phyloP scores from a whole-genome alignment of 2,888 invertebrate species.

The Antheraea assamensis region DNA sequence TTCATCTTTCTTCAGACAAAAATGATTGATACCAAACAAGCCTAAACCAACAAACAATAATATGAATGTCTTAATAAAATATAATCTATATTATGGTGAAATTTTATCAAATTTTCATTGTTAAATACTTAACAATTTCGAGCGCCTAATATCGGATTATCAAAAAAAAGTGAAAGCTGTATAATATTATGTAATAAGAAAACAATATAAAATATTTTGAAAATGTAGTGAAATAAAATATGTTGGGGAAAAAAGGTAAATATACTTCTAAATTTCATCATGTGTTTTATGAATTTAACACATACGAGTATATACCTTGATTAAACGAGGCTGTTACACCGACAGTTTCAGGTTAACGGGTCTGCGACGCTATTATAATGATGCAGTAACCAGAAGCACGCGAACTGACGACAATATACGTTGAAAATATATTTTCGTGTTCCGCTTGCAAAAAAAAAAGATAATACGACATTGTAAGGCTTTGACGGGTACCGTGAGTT shows the following conservation, averaged over 20 bases:
- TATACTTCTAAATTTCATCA: background rate
- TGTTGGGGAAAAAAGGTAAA: background rate
- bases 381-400: background rate
- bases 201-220: no score
- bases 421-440: constrained; percentile 4
- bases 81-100: no score
- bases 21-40: no score
- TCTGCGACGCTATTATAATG: background rate
- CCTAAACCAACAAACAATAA: no score
- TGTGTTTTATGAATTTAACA: background rate
- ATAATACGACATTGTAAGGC: constrained; percentile 7
- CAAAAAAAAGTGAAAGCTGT: no score
- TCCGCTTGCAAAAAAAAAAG: constrained; percentile 3
- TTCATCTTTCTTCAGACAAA: no score
- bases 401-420: background rate
- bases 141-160: no score
- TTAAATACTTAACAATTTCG: no score
- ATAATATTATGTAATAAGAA: no score
- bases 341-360: background rate
- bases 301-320: background rate
- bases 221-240: no score
- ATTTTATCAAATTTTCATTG: no score
- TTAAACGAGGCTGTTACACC: background rate
- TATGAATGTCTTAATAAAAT: no score
- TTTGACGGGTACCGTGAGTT: constrained; percentile 16